These are phyloP conservation scores for Oncorhynchus mykiss DNA, from an alignment of 2,113 vertebrate species.

Conservation along the genomic window DNA sequence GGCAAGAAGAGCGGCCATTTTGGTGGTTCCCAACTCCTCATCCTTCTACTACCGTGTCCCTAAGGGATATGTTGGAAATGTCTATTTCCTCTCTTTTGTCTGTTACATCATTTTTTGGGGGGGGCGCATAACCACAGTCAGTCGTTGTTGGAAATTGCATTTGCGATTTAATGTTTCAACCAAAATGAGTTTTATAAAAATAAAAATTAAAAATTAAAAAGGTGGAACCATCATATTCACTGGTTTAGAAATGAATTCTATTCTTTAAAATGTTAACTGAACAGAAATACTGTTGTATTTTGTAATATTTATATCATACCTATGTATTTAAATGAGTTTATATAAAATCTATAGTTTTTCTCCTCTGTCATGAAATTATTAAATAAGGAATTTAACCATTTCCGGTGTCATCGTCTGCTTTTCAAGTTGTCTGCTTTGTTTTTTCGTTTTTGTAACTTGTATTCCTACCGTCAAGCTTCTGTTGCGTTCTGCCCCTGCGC, in stretches of 20 bases:
- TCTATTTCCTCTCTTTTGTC: too few species aligned
- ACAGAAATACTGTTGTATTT: constrained; percentile 63
- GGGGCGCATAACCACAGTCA: too few species aligned
- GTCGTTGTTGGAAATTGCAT: too few species aligned
- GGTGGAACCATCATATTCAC: constrained; percentile 33
- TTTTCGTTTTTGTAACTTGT: neutral
- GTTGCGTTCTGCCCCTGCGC: neutral
- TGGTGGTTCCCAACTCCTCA: too few species aligned
- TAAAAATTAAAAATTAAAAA: constrained; percentile 5
- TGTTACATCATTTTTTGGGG: too few species aligned
- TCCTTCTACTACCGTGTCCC: neutral
- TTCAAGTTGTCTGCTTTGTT: neutral
- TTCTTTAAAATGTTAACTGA: constrained; percentile 37
- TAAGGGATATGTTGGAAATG: neutral
- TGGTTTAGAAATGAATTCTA: constrained; percentile 35
- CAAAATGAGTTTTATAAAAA: constrained; percentile 40
- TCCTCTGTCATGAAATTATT: constrained; percentile 72
- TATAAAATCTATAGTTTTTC: constrained; percentile 16
- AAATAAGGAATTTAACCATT: constrained; percentile 48
- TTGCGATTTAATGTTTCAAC: too few species aligned
- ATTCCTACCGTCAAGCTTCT: too few species aligned
- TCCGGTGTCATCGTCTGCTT: constrained; percentile 3
- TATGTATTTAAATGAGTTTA: constrained; percentile 58
- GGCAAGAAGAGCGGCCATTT: neutral
- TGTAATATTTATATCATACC: constrained; percentile 75